Evolutionary conservation across 2,113 vertebrate species (phyloP), one percentile per base, ranked within the genome.

Genomic region (Myiozetetes cayanensis): DNA sequence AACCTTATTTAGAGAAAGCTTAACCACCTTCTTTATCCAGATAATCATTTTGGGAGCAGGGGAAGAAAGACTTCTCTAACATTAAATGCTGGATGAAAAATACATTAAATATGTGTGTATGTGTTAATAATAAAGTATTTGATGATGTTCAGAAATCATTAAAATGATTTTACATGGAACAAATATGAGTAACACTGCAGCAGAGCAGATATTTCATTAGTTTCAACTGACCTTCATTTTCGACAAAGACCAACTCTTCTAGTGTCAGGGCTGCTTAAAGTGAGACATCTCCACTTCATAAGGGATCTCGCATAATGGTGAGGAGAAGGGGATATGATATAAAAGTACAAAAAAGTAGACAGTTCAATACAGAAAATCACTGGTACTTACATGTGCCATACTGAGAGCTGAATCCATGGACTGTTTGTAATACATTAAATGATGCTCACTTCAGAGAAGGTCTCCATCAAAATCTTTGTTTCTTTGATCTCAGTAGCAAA

Each of bases 21-120:
- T 73, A 56, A 24, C 8, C 2, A 46, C 2, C 3, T 28, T 80
- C 8, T 73, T 55, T 55, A 63, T 16, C 10, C 4, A 87, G 49
- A 59, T 3, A 62, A 13, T 53, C 47, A 3, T 53, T 35, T 75
- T 30, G 11, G 7, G 6, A 52, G 2, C 30, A 31, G 11, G 9
- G 6, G 2, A 62, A 52, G 7, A 1, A 2, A 10, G 0, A 6
- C 25, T 86, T 81, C 22, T 89, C 4, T 67, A 39, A 2, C 14
- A 43, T 20, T 47, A 37, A 55, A 49, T 72, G 5, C 67, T 46
- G 55, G 10, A 50, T 49, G 1, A 74, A 86, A 71, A 77, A 44
- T 23, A 33, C 8, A 53, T 37, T 12, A 78, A 72, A 52, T 63
- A 25, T 55, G 7, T 46, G 15, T 47, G 14, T 21, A 6, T 50